phyloP scores from a whole-genome alignment of 2,113 vertebrate species.

The Apodemus sylvaticus region DNA sequence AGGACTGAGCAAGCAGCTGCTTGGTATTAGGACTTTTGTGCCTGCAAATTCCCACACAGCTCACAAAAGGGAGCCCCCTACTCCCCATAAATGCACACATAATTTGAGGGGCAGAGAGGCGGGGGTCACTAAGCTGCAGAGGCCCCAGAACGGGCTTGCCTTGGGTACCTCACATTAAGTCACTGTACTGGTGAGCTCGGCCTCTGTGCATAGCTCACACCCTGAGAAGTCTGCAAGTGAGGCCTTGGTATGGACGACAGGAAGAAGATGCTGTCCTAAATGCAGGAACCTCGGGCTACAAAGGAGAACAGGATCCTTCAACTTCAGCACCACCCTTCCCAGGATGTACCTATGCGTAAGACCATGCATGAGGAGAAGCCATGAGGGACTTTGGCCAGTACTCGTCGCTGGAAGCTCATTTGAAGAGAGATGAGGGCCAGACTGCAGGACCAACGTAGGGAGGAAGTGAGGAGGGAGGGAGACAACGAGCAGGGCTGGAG shows the following conservation, averaged over 20 bases:
- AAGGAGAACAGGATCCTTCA: background rate
- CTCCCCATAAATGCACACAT: background rate
- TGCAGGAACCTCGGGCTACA: background rate
- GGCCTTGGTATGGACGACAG: no score
- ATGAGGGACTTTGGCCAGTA: background rate
- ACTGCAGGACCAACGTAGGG: background rate
- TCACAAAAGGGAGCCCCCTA: background rate
- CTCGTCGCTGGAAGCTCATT: background rate
- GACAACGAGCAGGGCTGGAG: background rate
- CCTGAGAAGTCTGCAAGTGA: background rate
- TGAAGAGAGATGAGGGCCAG: background rate
- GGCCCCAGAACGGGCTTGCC: background rate
- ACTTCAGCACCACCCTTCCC: background rate
- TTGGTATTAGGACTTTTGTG: accelerated
- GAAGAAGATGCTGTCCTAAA: background rate
- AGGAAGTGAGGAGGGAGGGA: background rate
- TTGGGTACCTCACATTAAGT: background rate
- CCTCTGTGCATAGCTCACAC: background rate
- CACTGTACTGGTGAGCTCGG: background rate
- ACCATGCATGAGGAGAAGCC: background rate
- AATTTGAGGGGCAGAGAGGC: background rate
- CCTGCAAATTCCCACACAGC: background rate
- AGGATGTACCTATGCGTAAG: background rate
- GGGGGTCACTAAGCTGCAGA: background rate
- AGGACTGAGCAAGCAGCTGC: background rate